A percentile compares a stretch with the other conserved stretches of the same genome.
These are phyloP conservation scores for Typhlichthys eigenmanni DNA, from an alignment of 2,797 vertebrate genomes.

Conservation along the genomic window DNA sequence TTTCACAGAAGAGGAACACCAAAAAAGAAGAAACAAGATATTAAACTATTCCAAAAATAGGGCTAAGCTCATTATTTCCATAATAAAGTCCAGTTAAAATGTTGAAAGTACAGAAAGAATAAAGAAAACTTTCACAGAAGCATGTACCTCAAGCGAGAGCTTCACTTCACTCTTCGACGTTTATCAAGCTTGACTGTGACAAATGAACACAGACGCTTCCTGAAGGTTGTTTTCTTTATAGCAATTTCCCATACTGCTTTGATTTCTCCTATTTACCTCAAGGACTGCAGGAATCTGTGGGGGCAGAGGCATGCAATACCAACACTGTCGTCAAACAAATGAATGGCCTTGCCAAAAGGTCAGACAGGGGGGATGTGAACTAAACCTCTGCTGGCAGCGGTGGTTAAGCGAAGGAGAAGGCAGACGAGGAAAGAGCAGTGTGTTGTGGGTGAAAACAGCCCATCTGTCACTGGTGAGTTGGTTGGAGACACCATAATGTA, in stretches of 20 bases:
- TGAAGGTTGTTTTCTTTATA: constrained; percentile 33
- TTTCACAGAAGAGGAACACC: constrained; percentile 28
- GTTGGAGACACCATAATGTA: constrained; percentile 10
- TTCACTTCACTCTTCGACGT: constrained; percentile 23
- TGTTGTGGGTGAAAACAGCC: constrained; percentile 13
- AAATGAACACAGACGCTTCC: constrained; percentile 13
- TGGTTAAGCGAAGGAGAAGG: background rate
- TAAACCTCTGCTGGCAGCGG: constrained; percentile 17
- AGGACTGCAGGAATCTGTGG: constrained; percentile 14
- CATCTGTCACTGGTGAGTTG: constrained; percentile 18
- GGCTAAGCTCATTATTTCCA: constrained; percentile 17
- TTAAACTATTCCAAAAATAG: constrained; percentile 30
- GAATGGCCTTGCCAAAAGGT: constrained; percentile 14
- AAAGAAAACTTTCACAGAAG: background rate
- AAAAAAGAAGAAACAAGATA: constrained; percentile 17
- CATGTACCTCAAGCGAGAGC: constrained; percentile 11
- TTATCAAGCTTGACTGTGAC: constrained; percentile 27
- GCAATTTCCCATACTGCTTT: constrained; percentile 15
- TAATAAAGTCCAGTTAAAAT: background rate
- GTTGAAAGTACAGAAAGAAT: constrained; percentile 2
- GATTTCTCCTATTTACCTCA: constrained; percentile 34
- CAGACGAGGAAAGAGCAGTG: constrained; percentile 6
- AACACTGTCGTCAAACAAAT: constrained; percentile 33
- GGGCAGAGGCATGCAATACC: constrained; percentile 13
- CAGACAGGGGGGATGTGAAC: constrained; percentile 1